These are phyloP conservation scores for Scleropages formosus DNA, from an alignment of 2,797 vertebrate species.

Conservation along the genomic window DNA sequence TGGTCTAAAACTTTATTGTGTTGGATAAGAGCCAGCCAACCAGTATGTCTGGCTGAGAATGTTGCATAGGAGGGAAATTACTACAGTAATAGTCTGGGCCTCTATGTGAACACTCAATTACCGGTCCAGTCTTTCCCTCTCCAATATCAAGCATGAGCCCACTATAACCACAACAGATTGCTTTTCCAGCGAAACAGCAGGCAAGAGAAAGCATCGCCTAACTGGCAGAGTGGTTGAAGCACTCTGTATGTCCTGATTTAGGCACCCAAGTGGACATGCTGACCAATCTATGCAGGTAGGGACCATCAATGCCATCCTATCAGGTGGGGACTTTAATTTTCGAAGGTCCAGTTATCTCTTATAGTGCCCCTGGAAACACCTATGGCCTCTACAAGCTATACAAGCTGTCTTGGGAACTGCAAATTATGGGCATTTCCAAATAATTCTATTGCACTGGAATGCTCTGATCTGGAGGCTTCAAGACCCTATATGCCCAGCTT, in stretches of 20 bases:
- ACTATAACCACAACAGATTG: not conserved
- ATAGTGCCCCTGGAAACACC: slow-evolving; percentile 22
- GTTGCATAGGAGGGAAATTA: too few relatives aligned
- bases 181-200: slow-evolving; percentile 10
- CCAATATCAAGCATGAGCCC: not conserved
- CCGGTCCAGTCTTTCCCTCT: not conserved
- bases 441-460: not conserved
- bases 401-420: not conserved
- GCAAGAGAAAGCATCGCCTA: not conserved
- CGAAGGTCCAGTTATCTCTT: slow-evolving; percentile 70
- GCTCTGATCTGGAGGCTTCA: not conserved
- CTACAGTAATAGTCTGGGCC: too few relatives aligned
- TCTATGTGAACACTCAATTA: too few relatives aligned
- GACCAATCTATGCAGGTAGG: slow-evolving; percentile 55
- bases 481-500: slow-evolving; percentile 47
- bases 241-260: slow-evolving; percentile 70
- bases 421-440: not conserved
- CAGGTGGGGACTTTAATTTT: slow-evolving; percentile 73
- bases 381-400: too few relatives aligned
- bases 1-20: too few relatives aligned
- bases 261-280: not conserved
- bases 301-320: slow-evolving; percentile 52
- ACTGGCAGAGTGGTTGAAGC: slow-evolving; percentile 55
- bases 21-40: too few relatives aligned
- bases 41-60: too few relatives aligned